phyloP scores from a whole-genome alignment of 2,797 vertebrate species.

The Helarctos malayanus region DNA sequence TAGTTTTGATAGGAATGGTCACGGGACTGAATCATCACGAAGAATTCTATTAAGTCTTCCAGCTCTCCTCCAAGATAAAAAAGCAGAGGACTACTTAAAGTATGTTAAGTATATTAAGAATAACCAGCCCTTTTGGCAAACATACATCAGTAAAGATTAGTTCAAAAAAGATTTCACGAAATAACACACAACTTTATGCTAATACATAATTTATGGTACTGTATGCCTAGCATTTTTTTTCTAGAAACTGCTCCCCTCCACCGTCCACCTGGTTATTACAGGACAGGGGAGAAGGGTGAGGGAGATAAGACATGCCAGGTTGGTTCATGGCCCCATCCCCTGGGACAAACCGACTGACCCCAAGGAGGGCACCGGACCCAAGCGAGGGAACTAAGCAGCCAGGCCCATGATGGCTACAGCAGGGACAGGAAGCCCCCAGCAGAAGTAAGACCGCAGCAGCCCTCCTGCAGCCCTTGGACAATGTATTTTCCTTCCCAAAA shows the following conservation, averaged over 20 bases:
- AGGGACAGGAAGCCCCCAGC: neutral
- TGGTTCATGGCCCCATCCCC: neutral
- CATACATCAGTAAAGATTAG: neutral
- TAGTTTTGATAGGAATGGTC: neutral
- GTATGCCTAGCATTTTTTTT: neutral
- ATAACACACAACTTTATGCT: neutral
- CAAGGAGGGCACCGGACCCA: neutral
- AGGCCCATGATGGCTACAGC: accelerated
- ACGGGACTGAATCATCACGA: neutral
- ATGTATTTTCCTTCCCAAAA: neutral
- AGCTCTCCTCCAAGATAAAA: conserved; percentile 32
- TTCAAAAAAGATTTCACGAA: neutral
- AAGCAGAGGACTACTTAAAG: neutral
- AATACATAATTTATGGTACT: neutral
- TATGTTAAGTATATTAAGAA: neutral
- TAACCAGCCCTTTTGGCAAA: neutral
- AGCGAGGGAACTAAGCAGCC: neutral
- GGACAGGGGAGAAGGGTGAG: neutral
- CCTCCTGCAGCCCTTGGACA: neutral
- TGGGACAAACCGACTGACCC: neutral
- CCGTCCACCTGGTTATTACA: neutral
- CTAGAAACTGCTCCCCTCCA: neutral
- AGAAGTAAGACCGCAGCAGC: neutral
- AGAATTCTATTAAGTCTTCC: neutral
- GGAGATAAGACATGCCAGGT: neutral